Conservation (phyloP, 1,140 invertebrate species). For the Vanessa atalanta region DNA sequence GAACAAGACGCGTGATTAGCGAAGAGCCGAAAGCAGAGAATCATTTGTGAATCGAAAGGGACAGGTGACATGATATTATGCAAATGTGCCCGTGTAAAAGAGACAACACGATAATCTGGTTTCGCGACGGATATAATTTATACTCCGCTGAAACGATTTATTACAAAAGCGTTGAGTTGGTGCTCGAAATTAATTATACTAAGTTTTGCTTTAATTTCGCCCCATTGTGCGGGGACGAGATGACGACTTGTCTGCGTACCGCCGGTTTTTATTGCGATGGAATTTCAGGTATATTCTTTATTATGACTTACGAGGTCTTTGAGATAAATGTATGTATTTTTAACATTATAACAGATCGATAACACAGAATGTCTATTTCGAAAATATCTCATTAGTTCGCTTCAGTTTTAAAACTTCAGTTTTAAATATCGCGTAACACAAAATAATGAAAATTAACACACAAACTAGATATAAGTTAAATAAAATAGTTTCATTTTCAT, state of each 20-base stretch:
- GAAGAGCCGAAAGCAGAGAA: constrained; percentile 74
- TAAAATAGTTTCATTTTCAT: too few species aligned
- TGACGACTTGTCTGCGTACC: constrained; percentile 10
- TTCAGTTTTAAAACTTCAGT: too few species aligned
- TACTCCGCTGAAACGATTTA: constrained; percentile 77
- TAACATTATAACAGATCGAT: too few species aligned
- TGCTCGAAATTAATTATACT: constrained; percentile 78
- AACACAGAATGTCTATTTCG: too few species aligned
- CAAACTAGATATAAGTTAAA: too few species aligned
- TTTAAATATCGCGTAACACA: too few species aligned
- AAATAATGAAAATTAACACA: too few species aligned
- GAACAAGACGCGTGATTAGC: constrained; percentile 67
- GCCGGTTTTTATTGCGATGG: constrained; percentile 20
- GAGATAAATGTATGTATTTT: background rate
- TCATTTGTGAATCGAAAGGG: constrained; percentile 76
- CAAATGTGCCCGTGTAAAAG: constrained; percentile 53
- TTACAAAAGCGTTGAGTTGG: constrained; percentile 73
- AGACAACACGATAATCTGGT: constrained; percentile 52
- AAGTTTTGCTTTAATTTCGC: constrained; percentile 77
- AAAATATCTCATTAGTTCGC: too few species aligned
- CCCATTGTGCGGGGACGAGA: constrained; percentile 57
- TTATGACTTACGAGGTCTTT: background rate
- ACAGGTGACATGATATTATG: constrained; percentile 71
- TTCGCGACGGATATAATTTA: constrained; percentile 67
- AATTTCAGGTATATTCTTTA: constrained; percentile 8